These are phyloP conservation scores for Prolemur simus DNA, from an alignment of 2,113 vertebrate genomes.

Conservation along the genomic window DNA sequence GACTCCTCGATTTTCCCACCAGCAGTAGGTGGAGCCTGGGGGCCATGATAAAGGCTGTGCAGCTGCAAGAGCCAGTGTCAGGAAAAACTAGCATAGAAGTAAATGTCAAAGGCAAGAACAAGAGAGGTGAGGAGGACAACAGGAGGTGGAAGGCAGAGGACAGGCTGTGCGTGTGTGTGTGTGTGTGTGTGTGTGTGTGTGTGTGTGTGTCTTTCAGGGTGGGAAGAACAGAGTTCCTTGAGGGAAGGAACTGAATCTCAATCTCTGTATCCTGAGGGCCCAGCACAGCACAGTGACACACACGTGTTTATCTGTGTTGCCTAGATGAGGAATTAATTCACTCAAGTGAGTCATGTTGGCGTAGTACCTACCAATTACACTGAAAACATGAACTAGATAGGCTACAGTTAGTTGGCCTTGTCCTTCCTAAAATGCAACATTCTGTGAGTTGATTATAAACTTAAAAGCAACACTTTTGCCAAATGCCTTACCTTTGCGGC, in stretches of 20 bases:
- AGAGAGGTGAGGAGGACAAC: not conserved
- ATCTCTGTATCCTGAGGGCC: not conserved
- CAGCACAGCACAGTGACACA: not conserved
- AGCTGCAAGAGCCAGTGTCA: not conserved
- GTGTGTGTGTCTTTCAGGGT: not conserved
- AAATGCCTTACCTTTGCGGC: conserved; percentile 83
- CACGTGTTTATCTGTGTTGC: not conserved
- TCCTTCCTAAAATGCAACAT: not conserved
- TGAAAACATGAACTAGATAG: not conserved
- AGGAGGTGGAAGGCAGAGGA: not conserved
- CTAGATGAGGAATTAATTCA: not conserved
- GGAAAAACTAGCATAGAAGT: not conserved
- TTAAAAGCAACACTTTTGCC: not conserved
- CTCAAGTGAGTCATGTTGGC: not conserved
- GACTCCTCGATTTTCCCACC: not conserved
- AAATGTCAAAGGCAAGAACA: not conserved
- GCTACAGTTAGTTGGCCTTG: not conserved
- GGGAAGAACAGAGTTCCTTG: not conserved
- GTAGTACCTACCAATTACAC: not conserved
- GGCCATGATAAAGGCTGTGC: not conserved
- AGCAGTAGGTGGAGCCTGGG: not conserved
- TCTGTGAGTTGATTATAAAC: not conserved
- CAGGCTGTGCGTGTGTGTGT: fast-evolving
- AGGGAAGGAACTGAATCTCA: not conserved
- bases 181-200: not conserved